A percentile compares a stretch with the other conserved stretches of the same genome.
Evolutionary conservation across 2,113 vertebrate species (phyloP).

Genomic region (Onychostruthus taczanowskii): DNA sequence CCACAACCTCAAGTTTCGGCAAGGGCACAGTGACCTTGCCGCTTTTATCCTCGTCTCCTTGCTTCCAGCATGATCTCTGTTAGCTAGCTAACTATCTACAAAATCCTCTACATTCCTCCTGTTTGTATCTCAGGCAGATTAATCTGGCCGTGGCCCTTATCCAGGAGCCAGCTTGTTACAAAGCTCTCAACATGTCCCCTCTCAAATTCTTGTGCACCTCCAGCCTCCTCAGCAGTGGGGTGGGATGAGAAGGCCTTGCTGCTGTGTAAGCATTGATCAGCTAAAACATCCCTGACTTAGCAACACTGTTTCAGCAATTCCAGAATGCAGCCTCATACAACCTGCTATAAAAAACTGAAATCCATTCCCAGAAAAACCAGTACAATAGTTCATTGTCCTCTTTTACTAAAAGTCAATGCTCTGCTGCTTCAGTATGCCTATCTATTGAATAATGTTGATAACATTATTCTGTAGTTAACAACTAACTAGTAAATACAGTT

Average conservation of each 20-base stretch:
- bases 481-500: neutral
- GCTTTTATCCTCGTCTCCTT: too few species aligned
- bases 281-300: neutral
- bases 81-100: too few species aligned
- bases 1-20: too few species aligned
- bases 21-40: too few species aligned
- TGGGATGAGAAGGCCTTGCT: neutral
- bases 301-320: neutral
- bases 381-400: fast-evolving
- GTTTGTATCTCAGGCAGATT: too few species aligned
- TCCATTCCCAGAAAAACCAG: neutral
- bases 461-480: neutral
- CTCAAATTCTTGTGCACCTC: neutral
- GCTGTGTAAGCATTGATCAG: neutral
- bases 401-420: neutral
- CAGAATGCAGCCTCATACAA: neutral
- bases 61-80: too few species aligned
- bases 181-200: too few species aligned
- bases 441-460: neutral
- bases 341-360: neutral
- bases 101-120: too few species aligned
- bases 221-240: fast-evolving
- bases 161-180: too few species aligned
- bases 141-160: too few species aligned
- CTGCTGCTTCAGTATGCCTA: neutral